Base-by-base conservation (phyloP, 2,797 vertebrate genomes). In the Hoplostethus atlanticus region DNA sequence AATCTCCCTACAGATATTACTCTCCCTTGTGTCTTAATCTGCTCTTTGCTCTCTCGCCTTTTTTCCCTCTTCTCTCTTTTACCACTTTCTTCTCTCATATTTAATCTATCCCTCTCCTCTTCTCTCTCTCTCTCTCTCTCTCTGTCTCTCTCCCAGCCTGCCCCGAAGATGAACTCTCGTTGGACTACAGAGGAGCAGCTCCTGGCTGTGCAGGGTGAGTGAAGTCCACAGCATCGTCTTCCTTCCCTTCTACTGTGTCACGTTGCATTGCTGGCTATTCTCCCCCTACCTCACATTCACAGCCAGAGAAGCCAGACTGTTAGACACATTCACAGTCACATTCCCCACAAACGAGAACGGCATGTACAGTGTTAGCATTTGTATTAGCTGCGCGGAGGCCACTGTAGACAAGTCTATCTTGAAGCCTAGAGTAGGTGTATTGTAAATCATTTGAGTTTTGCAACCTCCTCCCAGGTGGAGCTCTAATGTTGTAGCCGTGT, bases 101-200 rank as follows among this genome's bases (percentile, higher is more conserved):
- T 34, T 74, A 54, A 67, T 71, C 68, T 66, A 38, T 66, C 12
- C 30, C 48, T 40, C 17, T 54, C 21, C 55, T 73, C 4, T 42
- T 25, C 15, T 6, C 38, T 44, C 2, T 55, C 21, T 21, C 21
- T 47, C 28, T 15, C 17, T 47, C 28, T 15, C 17, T 25, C 15
- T 6, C 38, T 44, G 0, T 55, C 21, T 21, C 21, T 47, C 28
- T 15, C 17, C 38, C 85, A 98, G 97, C 87, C 94, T 25, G 93
- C 89, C 74, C 90, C 91, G 51, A 98, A 97, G 84, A 95, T 97
- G 86, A 98, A 97, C 89, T 95, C 97, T 0, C 96, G 97, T 47
- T 98, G 97, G 97, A 96, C 96, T 0, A 96, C 96, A 0, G 97
- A 98, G 30, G 97, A 98, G 89, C 97, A 98, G 89, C 96, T 98